Percentiles rank a stretch among this genome's conserved stretches.
Conservation (phyloP, 2,113 vertebrate species). For the Periophthalmodon schlosseri region DNA sequence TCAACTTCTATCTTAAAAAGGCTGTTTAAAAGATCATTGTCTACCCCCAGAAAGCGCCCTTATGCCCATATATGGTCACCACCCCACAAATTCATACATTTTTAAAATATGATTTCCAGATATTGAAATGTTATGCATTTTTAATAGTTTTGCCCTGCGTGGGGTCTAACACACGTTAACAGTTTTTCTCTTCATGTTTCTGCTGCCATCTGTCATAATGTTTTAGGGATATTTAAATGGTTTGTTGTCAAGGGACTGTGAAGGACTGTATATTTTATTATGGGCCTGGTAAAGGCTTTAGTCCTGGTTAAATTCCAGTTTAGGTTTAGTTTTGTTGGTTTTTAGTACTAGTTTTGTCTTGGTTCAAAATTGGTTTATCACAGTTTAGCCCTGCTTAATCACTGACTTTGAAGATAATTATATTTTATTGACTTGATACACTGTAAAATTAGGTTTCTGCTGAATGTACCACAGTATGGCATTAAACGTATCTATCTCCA, state of each 20-base stretch:
- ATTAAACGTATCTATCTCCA: too few relatives aligned
- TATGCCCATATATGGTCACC: neutral
- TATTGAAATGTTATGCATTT: slow-evolving; percentile 5
- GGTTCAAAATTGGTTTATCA: neutral
- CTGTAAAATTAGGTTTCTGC: too few relatives aligned
- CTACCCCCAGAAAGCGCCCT: neutral
- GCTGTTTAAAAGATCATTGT: neutral
- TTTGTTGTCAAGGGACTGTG: neutral
- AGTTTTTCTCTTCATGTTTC: neutral
- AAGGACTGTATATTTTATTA: neutral
- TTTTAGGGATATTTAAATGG: neutral
- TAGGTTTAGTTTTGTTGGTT: neutral
- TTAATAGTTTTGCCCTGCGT: neutral
- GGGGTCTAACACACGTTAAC: neutral
- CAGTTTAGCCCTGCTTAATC: neutral
- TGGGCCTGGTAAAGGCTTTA: too few relatives aligned
- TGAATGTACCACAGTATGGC: too few relatives aligned
- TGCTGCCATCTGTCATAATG: neutral
- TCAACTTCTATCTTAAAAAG: neutral
- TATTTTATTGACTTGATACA: too few relatives aligned
- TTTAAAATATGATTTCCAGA: neutral
- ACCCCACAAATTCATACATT: neutral
- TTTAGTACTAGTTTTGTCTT: neutral
- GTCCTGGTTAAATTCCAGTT: neutral
- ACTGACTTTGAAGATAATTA: neutral